Percentiles rank a stretch among this genome's conserved stretches.
These are phyloP conservation scores for Lymantria monacha DNA, from an alignment of 2,888 invertebrate species.

Conservation along the genomic window DNA sequence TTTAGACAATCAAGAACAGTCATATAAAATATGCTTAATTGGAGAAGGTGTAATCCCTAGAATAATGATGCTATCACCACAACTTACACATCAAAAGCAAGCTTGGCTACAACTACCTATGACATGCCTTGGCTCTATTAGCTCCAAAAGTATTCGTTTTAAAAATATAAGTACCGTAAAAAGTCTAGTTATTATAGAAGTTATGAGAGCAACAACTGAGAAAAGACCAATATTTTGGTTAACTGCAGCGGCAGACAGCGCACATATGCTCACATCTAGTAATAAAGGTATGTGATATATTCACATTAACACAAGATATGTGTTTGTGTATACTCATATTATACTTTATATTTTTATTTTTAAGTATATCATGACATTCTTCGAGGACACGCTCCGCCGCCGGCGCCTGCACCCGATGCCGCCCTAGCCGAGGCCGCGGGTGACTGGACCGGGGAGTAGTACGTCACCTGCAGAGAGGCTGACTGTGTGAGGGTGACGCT, in stretches of 20 bases:
- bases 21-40: slow-evolving; percentile 68
- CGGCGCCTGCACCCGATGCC: too few species aligned
- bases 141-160: slow-evolving; percentile 51
- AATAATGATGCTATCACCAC: slow-evolving; percentile 55
- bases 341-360: too few species aligned
- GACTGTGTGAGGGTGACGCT: too few species aligned
- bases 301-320: too few species aligned
- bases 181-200: slow-evolving; percentile 45
- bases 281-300: slow-evolving; percentile 45
- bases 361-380: too few species aligned
- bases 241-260: slow-evolving; percentile 34
- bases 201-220: slow-evolving; percentile 45
- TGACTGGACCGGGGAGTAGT: too few species aligned
- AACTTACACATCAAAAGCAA: slow-evolving; percentile 46
- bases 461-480: too few species aligned
- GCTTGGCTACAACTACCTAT: slow-evolving; percentile 58
- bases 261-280: slow-evolving; percentile 40
- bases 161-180: slow-evolving; percentile 63
- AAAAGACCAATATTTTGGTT: slow-evolving; percentile 63
- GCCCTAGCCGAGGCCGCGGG: too few species aligned
- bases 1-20: slow-evolving; percentile 61
- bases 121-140: slow-evolving; percentile 67
- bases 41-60: slow-evolving; percentile 75
- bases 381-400: too few species aligned
- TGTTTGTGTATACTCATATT: too few species aligned